Percentiles rank a stretch among this genome's conserved stretches.
These are phyloP conservation scores for Drosophila murphyi DNA, from an alignment of 1,140 invertebrate genomes.

Conservation along the genomic window DNA sequence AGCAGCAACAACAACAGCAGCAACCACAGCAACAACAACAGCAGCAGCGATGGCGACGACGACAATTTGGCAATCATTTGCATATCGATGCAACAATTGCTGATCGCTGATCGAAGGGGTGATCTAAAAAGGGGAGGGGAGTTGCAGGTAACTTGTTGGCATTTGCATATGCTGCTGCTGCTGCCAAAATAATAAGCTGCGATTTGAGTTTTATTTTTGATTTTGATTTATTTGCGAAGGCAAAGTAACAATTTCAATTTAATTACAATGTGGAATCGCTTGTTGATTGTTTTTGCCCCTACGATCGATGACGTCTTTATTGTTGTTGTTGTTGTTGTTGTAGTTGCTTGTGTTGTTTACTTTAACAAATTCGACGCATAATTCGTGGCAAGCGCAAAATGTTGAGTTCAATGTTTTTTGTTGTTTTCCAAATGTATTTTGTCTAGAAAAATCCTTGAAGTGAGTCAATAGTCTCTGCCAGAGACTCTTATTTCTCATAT, in stretches of 20 bases:
- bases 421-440: slow-evolving; percentile 69
- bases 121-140: slow-evolving; percentile 13
- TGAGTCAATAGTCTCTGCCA: slow-evolving; percentile 64
- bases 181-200: slow-evolving; percentile 25
- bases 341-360: slow-evolving; percentile 34
- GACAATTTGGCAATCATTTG: slow-evolving; percentile 78
- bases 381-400: slow-evolving; percentile 22
- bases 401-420: slow-evolving; percentile 75
- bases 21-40: slow-evolving; percentile 13
- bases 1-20: slow-evolving; percentile 15
- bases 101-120: slow-evolving; percentile 37
- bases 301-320: slow-evolving; percentile 14
- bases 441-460: slow-evolving; percentile 71
- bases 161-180: slow-evolving; percentile 41
- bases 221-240: slow-evolving; percentile 21
- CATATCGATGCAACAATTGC: slow-evolving; percentile 67
- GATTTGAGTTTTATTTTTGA: background rate
- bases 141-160: slow-evolving; percentile 55
- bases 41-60: slow-evolving; percentile 34
- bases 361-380: slow-evolving; percentile 61
- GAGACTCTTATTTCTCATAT: slow-evolving; percentile 1
- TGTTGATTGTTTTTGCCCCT: slow-evolving; percentile 31
- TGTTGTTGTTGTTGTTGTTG: slow-evolving; percentile 20
- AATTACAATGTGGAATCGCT: slow-evolving; percentile 47
- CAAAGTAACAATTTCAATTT: slow-evolving; percentile 48